A percentile compares a stretch with the other conserved stretches of the same genome.
Evolutionary conservation across 2,888 invertebrate genomes (phyloP).

Genomic region (Drosophila sordidula): DNA sequence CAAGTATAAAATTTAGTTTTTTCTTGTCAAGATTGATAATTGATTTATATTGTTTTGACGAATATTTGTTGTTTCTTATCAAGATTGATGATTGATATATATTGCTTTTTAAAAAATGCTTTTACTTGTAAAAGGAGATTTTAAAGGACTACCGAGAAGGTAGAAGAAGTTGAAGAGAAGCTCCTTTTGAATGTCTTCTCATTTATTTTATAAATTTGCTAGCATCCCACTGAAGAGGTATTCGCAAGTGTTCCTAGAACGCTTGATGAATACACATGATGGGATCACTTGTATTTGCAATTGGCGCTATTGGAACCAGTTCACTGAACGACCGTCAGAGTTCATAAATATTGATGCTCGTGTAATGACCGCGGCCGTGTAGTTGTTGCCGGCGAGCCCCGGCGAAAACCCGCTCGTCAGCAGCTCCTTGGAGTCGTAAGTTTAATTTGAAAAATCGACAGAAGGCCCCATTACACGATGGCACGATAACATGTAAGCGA

Average conservation of each 20-base stretch:
- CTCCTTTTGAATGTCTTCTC: not conserved
- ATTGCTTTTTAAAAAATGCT: too few relatives aligned
- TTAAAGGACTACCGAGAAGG: too few relatives aligned
- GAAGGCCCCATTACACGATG: conserved; percentile 74
- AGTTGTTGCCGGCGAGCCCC: not conserved
- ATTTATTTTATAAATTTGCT: not conserved
- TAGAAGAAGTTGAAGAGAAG: too few relatives aligned
- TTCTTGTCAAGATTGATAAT: too few relatives aligned
- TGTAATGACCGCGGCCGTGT: conserved; percentile 21
- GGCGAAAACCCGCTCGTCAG: not conserved
- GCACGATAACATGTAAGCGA: conserved; percentile 78
- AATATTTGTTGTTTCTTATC: too few relatives aligned
- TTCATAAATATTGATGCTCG: conserved; percentile 71
- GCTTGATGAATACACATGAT: conserved; percentile 22
- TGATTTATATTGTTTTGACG: too few relatives aligned
- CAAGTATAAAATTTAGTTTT: too few relatives aligned
- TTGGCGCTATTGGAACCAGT: conserved; percentile 32
- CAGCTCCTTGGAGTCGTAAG: conserved; percentile 35
- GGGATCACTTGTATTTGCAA: conserved; percentile 10
- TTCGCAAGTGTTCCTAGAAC: conserved; percentile 6
- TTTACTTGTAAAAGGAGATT: too few relatives aligned
- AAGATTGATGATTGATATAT: too few relatives aligned
- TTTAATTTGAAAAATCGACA: conserved; percentile 71
- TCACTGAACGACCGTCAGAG: conserved; percentile 38
- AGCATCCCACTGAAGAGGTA: not conserved